A percentile compares a stretch with the other conserved stretches of the same genome.
Evolutionary conservation across 2,113 vertebrate genomes (phyloP).

Genomic region (Nothocercus nigrocapillus): DNA sequence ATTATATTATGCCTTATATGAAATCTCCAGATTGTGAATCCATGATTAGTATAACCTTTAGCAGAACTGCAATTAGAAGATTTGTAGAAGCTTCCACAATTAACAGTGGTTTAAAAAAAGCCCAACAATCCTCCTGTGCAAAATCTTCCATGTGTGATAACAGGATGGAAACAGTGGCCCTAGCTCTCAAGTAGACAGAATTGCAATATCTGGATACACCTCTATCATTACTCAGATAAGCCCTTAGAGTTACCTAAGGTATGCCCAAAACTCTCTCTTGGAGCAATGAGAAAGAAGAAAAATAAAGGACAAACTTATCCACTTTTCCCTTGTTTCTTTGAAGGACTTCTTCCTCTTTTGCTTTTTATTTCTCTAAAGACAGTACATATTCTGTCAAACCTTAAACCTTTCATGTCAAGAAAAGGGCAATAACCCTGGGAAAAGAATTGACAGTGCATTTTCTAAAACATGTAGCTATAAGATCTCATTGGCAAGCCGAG

Average conservation of each 20-base stretch:
- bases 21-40: not conserved
- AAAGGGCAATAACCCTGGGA: not conserved
- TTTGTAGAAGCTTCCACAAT: not conserved
- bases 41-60: not conserved
- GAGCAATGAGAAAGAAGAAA: not conserved
- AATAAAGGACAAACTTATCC: not conserved
- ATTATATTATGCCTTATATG: not conserved
- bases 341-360: not conserved
- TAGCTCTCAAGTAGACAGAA: not conserved
- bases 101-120: not conserved
- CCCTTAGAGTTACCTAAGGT: not conserved
- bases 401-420: not conserved
- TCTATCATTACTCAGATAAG: not conserved
- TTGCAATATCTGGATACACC: not conserved
- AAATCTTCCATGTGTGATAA: not conserved
- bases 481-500: not conserved
- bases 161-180: not conserved
- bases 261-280: not conserved
- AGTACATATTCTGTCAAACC: not conserved
- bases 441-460: not conserved
- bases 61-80: not conserved
- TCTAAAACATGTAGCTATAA: not conserved
- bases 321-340: not conserved
- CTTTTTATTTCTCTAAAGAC: constrained; percentile 5
- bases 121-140: not conserved